A percentile compares a stretch with the other conserved stretches of the same genome.
phyloP scores from a whole-genome alignment of 2,888 invertebrate species.

The Sepioteuthis lessoniana region DNA sequence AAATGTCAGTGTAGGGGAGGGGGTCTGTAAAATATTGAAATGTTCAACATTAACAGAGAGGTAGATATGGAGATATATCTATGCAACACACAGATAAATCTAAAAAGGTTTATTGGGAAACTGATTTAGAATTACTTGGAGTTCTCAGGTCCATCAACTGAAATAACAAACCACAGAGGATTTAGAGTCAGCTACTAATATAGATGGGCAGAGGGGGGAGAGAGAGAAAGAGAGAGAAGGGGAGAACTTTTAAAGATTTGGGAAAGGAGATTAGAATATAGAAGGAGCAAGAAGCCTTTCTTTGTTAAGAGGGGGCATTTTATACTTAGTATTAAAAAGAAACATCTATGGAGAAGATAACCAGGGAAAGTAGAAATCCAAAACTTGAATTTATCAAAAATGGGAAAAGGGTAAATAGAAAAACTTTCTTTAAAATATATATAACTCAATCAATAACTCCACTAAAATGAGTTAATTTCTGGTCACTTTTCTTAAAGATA shows the following conservation, averaged over 20 bases:
- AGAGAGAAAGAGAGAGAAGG: neutral
- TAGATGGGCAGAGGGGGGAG: neutral
- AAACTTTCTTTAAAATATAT: no score
- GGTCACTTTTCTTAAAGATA: neutral
- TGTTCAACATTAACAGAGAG: neutral
- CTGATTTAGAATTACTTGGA: conserved; percentile 20
- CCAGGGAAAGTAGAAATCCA: neutral
- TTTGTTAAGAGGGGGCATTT: no score
- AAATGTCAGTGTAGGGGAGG: conserved; percentile 15
- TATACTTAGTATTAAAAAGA: neutral
- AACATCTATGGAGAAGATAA: neutral
- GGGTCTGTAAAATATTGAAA: conserved; percentile 23
- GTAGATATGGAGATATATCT: conserved; percentile 10
- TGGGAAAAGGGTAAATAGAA: no score
- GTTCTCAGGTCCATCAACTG: conserved; percentile 9
- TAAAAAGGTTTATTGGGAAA: conserved; percentile 34
- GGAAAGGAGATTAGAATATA: neutral
- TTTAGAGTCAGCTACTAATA: neutral
- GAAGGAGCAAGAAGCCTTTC: no score
- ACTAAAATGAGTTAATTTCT: neutral
- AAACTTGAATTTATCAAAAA: neutral
- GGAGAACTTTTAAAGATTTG: neutral
- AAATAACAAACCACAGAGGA: neutral
- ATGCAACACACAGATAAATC: conserved; percentile 35
- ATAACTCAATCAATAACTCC: neutral